Conservation (phyloP, 2,113 vertebrate species). For the Progne subis region DNA sequence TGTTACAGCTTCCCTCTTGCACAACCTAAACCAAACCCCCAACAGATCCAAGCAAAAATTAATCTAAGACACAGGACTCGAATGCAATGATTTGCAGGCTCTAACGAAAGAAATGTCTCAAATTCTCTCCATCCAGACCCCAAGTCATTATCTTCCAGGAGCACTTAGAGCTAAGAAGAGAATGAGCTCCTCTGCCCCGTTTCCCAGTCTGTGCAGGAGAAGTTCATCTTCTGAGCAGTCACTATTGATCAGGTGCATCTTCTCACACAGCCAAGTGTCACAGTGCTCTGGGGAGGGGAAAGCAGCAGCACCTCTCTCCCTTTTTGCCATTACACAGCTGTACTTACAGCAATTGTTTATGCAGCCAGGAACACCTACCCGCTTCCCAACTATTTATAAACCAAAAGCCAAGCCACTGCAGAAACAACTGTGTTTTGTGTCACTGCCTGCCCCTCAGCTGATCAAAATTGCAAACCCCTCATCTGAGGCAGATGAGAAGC, state of each 20-base stretch:
- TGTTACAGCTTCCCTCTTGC: not conserved
- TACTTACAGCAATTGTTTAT: not conserved
- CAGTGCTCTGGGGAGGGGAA: not conserved
- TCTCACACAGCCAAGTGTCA: not conserved
- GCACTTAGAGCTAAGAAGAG: not conserved
- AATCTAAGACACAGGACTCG: not conserved
- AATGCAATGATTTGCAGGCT: not conserved
- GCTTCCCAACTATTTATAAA: not conserved
- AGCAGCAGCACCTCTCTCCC: not conserved
- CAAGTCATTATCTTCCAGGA: not conserved
- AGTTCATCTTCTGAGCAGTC: not conserved
- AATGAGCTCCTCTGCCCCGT: not conserved
- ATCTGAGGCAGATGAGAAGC: not conserved
- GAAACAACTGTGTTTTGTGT: not conserved
- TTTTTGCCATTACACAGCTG: not conserved
- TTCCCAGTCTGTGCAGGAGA: not conserved
- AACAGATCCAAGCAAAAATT: not conserved
- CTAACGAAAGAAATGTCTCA: not conserved
- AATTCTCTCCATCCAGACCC: not conserved
- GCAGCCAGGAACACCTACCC: not conserved
- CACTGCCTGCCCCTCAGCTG: not conserved
- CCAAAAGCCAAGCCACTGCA: not conserved
- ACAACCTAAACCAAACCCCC: not conserved
- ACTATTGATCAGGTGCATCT: not conserved
- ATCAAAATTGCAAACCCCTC: not conserved